These are phyloP conservation scores for Mastomys coucha DNA, from an alignment of 2,113 vertebrate species.

Conservation along the genomic window DNA sequence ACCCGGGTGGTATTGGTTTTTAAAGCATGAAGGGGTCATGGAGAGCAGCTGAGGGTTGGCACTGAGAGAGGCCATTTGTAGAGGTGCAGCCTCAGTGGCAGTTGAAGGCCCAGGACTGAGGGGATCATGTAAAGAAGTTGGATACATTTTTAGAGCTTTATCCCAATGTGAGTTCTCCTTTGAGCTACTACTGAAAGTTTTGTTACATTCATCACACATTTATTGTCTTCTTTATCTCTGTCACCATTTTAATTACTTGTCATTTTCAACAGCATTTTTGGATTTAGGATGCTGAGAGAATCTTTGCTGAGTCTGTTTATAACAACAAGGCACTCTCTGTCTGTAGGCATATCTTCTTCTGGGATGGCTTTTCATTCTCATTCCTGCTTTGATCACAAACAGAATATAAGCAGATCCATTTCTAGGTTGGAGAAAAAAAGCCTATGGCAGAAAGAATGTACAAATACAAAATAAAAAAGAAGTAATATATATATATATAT, in stretches of 20 bases:
- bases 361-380: conserved; percentile 23
- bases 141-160: conserved; percentile 66
- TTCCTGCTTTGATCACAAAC: conserved; percentile 48
- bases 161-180: conserved; percentile 72
- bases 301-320: conserved; percentile 37
- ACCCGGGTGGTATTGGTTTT: too few relatives aligned
- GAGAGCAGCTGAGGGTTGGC: too few relatives aligned
- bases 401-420: background rate
- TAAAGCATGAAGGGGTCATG: too few relatives aligned
- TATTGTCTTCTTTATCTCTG: conserved; percentile 50
- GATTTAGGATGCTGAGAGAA: conserved; percentile 18
- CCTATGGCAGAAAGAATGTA: background rate
- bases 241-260: conserved; percentile 42
- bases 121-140: too few relatives aligned
- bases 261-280: conserved; percentile 49
- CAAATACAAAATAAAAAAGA: conserved; percentile 16
- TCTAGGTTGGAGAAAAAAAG: conserved; percentile 39
- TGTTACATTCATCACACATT: conserved; percentile 66
- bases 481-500: background rate
- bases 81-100: too few relatives aligned
- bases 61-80: too few relatives aligned
- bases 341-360: conserved; percentile 36
- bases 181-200: conserved; percentile 70
- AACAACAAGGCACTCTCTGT: conserved; percentile 26
- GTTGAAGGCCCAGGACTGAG: too few relatives aligned